These are phyloP conservation scores for Pseudomugil tenellus DNA, from an alignment of 2,797 vertebrate species.

Conservation along the genomic window DNA sequence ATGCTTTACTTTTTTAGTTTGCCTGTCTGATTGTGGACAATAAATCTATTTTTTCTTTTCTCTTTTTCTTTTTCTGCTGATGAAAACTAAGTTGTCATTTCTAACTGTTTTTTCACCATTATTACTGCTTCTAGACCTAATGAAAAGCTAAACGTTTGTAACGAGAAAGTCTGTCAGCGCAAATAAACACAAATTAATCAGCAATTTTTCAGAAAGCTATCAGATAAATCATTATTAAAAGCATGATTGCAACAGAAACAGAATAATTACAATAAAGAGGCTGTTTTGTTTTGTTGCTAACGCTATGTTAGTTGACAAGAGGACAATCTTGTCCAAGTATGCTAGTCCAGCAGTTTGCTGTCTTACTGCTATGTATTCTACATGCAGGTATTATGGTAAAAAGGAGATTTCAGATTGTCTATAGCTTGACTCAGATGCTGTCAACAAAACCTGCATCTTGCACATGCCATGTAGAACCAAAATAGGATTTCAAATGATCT, in stretches of 20 bases:
- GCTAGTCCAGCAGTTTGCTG: too few species aligned
- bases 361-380: not conserved
- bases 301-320: constrained; percentile 1
- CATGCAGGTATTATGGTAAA: not conserved
- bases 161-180: not conserved
- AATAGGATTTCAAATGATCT: not conserved
- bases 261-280: not conserved
- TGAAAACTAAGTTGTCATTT: constrained; percentile 21
- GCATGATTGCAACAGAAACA: not conserved
- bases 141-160: not conserved
- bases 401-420: not conserved
- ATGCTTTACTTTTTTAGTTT: constrained; percentile 35
- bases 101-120: constrained; percentile 5
- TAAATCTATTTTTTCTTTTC: constrained; percentile 24
- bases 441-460: not conserved
- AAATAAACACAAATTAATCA: constrained; percentile 7
- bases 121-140: not conserved
- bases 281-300: not conserved
- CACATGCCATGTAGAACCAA: not conserved
- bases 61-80: constrained; percentile 26
- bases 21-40: constrained; percentile 18
- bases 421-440: not conserved
- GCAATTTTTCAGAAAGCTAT: not conserved
- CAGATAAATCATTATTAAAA: not conserved
- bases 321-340: not conserved